Evolutionary conservation across 1,140 invertebrate genomes (phyloP).

Genomic region (Lithobius niger): DNA sequence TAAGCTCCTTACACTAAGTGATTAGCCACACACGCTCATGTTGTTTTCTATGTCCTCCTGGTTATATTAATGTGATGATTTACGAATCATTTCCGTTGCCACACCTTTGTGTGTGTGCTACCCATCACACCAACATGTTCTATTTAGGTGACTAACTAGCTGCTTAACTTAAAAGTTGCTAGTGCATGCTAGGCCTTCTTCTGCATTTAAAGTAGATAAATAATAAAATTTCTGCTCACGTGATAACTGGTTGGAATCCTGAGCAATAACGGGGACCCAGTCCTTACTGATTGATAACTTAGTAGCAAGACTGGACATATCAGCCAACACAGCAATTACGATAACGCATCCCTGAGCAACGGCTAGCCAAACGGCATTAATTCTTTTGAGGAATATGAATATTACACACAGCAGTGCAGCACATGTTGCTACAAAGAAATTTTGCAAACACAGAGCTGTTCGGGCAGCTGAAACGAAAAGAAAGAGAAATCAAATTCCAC

Average conservation of each 20-base stretch:
- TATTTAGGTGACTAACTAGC: too few species aligned
- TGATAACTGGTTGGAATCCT: constrained; percentile 24
- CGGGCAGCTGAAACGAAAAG: constrained; percentile 20
- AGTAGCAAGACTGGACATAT: constrained; percentile 32
- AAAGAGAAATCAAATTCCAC: too few species aligned
- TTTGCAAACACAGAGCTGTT: constrained; percentile 16
- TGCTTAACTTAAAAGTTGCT: too few species aligned
- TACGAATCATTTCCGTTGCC: too few species aligned
- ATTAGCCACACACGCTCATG: too few species aligned
- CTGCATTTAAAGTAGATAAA: too few species aligned
- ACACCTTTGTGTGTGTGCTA: too few species aligned
- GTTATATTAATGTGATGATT: too few species aligned
- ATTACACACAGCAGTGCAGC: constrained; percentile 12
- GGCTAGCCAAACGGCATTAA: constrained; percentile 2
- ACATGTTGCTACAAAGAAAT: constrained; percentile 16
- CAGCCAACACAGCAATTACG: constrained; percentile 24
- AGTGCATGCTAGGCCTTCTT: too few species aligned
- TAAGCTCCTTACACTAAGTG: too few species aligned
- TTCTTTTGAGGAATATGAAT: neutral
- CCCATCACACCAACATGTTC: too few species aligned
- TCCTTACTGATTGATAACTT: constrained; percentile 39
- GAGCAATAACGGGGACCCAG: constrained; percentile 39
- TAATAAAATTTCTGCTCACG: constrained; percentile 17
- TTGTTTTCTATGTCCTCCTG: too few species aligned
- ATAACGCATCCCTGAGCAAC: constrained; percentile 22